Percentiles rank a stretch among this genome's conserved stretches.
Conservation (phyloP, 1,140 invertebrate genomes). For the Aphaenogaster ashmeadi region DNA sequence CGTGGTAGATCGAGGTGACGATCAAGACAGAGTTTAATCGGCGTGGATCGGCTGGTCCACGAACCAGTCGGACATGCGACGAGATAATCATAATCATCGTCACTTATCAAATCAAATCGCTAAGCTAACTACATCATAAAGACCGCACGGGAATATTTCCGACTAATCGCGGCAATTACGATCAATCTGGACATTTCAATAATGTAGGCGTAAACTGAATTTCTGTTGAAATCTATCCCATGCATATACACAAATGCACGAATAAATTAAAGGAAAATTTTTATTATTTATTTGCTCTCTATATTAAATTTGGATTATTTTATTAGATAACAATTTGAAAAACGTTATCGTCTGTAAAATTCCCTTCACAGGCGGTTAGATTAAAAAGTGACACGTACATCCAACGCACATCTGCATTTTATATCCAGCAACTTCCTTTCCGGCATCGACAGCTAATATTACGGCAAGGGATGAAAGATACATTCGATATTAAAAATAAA, state of each 20-base stretch:
- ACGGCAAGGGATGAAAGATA: slow-evolving; percentile 4
- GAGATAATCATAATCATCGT: slow-evolving; percentile 13
- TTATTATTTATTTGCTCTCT: background rate
- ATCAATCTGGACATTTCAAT: background rate
- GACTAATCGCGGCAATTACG: background rate
- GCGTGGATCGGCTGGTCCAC: background rate
- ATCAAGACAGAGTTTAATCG: slow-evolving; percentile 11
- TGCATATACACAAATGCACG: background rate
- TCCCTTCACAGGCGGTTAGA: background rate
- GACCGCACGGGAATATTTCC: background rate
- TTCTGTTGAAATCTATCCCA: background rate
- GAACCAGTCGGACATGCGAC: background rate
- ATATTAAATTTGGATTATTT: background rate
- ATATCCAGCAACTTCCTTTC: background rate
- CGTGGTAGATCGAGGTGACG: background rate
- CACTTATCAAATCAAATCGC: background rate
- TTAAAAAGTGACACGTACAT: background rate
- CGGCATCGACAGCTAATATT: background rate
- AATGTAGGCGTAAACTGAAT: background rate
- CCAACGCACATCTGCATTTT: background rate
- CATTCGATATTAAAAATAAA: slow-evolving; percentile 32
- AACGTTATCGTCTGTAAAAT: background rate
- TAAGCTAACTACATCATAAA: background rate
- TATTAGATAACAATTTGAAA: background rate
- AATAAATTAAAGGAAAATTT: background rate